Percentiles rank a stretch among this genome's conserved stretches.
Evolutionary conservation across 2,797 vertebrate genomes (phyloP).

Genomic region (Xyrichtys novacula): DNA sequence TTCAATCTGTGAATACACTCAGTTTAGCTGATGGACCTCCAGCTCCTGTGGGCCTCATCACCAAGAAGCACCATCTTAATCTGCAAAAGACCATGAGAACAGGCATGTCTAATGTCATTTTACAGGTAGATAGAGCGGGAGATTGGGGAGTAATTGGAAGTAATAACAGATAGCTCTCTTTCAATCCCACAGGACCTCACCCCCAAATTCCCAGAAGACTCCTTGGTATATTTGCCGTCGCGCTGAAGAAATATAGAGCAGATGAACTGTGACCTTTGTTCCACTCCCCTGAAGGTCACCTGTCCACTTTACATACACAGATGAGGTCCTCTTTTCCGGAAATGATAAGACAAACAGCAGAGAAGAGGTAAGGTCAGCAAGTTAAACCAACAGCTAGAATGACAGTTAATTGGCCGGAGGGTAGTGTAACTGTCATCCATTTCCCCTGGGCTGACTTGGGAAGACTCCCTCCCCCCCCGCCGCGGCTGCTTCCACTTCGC

Average conservation of each 20-base stretch:
- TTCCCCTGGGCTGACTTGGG: slow-evolving; percentile 79
- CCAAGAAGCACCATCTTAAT: slow-evolving; percentile 69
- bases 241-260: slow-evolving; percentile 82
- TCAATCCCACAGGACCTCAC: slow-evolving; percentile 77
- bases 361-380: slow-evolving; percentile 84
- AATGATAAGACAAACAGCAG: slow-evolving; percentile 86
- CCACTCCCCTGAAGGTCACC: slow-evolving; percentile 82
- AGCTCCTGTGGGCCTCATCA: slow-evolving; percentile 77
- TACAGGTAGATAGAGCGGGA: slow-evolving; percentile 87
- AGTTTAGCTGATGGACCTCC: slow-evolving; percentile 67
- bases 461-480: slow-evolving; percentile 56
- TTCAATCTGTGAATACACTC: slow-evolving; percentile 56
- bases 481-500: slow-evolving; percentile 50
- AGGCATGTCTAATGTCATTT: slow-evolving; percentile 88
- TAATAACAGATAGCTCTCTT: slow-evolving; percentile 85
- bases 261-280: slow-evolving; percentile 86
- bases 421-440: slow-evolving; percentile 87
- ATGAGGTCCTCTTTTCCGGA: slow-evolving; percentile 84
- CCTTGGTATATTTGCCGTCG: slow-evolving; percentile 74
- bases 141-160: slow-evolving; percentile 87
- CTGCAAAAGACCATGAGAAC: slow-evolving; percentile 78
- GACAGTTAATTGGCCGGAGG: slow-evolving; percentile 88
- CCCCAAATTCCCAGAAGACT: slow-evolving; percentile 71
- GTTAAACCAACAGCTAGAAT: slow-evolving; percentile 90
- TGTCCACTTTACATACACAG: slow-evolving; percentile 87